Evolutionary conservation across 30 jellyfish, hydroid and myxozoan species (phyloP), one percentile per base, ranked within the genome.

Genomic region (Haliclystus octoradiatus): DNA sequence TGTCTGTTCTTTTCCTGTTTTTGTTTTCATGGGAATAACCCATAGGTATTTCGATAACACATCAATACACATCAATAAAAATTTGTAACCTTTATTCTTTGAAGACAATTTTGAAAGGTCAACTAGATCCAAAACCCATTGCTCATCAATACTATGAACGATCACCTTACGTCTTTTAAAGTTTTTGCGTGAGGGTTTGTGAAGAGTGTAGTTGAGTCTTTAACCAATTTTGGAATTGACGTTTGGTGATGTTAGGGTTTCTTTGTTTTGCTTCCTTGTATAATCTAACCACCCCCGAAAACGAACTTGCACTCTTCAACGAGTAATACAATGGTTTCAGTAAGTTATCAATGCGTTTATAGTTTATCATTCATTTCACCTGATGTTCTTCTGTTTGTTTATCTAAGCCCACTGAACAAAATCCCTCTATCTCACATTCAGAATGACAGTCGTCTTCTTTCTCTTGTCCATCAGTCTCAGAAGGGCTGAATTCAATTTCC

Each of bases 11-110:
- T 25, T 62, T 49, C 28, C 69, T 50, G 26, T 73, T 63, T 69
- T 69, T 57, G 1, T 66, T 14, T 68, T 78, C 51, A 78, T 28
- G 15, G 85, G 79, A 26, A n/a, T 26, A 0, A 68, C 84, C 92
- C 92, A 78, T 1, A 80, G 75, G 57, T 52, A 78, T 28, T 68
- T 68, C 40, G 72, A 71, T 68, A 78, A 63, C 1, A 75, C 62
- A 50, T 78, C 92, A 26, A 78, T 78, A 32, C 70, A 49, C 13
- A 50, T 28, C 34, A 78, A 23, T 31, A 68, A 33, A 35, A 23
- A 78, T 60, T 77, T 68, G 28, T 71, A 12, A 2, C 82, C 34
- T 26, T 62, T 63, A 62, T 78, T 78, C 15, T 69, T 62, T 34
- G 57, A 34, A 26, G 63, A 61, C 52, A 68, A 27, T 1, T 69